phyloP scores from a whole-genome alignment of 2,797 vertebrate genomes.

The Gouania willdenowi region DNA sequence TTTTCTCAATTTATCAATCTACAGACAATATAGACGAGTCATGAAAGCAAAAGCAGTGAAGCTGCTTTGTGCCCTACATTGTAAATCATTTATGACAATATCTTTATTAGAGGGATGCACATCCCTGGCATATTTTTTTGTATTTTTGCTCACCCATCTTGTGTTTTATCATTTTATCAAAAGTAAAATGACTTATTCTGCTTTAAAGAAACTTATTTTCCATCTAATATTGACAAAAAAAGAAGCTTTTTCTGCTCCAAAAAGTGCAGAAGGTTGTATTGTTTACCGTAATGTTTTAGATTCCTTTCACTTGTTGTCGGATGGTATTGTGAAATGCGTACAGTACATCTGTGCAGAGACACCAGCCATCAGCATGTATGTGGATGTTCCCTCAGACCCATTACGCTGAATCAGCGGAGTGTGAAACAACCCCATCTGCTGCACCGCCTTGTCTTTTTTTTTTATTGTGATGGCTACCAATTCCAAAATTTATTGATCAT shows the following conservation, averaged over 20 bases:
- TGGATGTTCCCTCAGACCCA: constrained; percentile 33
- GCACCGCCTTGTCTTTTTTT: constrained; percentile 26
- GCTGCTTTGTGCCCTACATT: constrained; percentile 18
- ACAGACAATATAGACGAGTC: too few relatives aligned
- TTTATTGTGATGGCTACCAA: constrained; percentile 19
- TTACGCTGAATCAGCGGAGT: constrained; percentile 47
- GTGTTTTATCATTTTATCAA: too few relatives aligned
- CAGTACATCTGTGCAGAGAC: too few relatives aligned
- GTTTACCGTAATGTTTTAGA: constrained; percentile 7
- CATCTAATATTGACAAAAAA: too few relatives aligned
- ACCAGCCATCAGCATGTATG: constrained; percentile 50
- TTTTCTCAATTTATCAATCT: too few relatives aligned
- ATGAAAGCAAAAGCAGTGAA: constrained; percentile 21
- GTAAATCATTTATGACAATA: constrained; percentile 60
- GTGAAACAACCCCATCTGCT: constrained; percentile 54
- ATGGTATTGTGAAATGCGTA: constrained; percentile 51
- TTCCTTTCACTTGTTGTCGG: constrained; percentile 24
- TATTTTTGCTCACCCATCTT: constrained; percentile 9
- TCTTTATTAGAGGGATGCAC: constrained; percentile 49
- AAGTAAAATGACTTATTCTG: too few relatives aligned
- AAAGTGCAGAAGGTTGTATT: not conserved
- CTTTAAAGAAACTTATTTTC: too few relatives aligned
- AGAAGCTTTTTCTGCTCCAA: too few relatives aligned
- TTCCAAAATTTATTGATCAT: constrained; percentile 32
- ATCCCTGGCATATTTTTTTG: not conserved